Base-by-base conservation (phyloP, 2,888 invertebrate genomes). In the Micoletzkya japonica region DNA sequence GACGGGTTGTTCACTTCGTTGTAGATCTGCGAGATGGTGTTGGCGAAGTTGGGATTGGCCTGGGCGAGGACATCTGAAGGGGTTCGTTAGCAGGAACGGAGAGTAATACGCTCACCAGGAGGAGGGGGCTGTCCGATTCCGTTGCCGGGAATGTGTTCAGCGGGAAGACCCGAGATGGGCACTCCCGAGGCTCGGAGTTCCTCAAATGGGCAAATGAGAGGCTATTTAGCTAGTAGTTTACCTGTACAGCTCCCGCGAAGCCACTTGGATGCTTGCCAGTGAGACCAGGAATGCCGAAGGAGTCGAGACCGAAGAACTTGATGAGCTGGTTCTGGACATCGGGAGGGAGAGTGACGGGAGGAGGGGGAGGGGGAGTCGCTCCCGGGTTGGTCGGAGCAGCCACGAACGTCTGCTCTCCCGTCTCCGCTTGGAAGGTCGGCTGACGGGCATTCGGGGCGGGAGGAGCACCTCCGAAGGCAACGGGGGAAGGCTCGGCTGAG, bases 241-340 rank as follows among this genome's bases (percentile, higher is more conserved):
- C 79, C 76, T 81, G 81, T 17, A 84, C 78, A 50, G 84, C 85
- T 70, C 84, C 84, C 3, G 83, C 83, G 64, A 84, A 81, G 69
- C 84, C 84, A 50, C 80, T 75, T 57, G 84, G 84, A 70, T 84
- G 84, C 68, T 74, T 81, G 68, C 84, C 84, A 59, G 84, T 84
- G 2, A 84, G 77, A 49, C 84, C 84, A 49, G 84, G 84, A 59
- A 84, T 84, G 71, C 84, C 84, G 73, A 84, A 84, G n/a, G 80
- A 80, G 73, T 84, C 84, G 57, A 84, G 81, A 52, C 84, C 84
- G 72, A 84, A 85, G 80, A 84, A 84, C 72, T 84, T 84, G 76
- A 84, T 84, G 56, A 84, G 79, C 72, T 84, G 84, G 71, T 84
- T 84, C 73, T 84, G 84, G 44, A 84, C 84, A 81, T 84, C 84